phyloP scores from a whole-genome alignment of 2,113 vertebrate species.

The Paralichthys olivaceus region DNA sequence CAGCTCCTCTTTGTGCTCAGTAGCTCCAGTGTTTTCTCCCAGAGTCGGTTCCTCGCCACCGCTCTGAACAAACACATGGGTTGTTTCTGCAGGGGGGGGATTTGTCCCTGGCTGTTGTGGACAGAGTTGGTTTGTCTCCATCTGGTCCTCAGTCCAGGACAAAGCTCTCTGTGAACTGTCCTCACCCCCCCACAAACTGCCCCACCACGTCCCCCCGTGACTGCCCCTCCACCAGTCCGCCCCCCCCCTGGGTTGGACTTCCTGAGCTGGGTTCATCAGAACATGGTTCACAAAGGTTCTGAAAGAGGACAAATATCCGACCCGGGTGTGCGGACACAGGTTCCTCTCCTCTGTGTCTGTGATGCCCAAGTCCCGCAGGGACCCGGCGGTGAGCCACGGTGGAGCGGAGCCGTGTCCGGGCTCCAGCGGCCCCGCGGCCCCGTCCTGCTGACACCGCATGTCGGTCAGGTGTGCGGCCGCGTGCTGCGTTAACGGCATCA shows the following conservation, averaged over 20 bases:
- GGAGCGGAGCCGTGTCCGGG: background rate
- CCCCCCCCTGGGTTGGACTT: background rate
- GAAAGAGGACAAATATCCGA: constrained; percentile 14
- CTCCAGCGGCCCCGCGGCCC: constrained; percentile 7
- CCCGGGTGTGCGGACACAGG: constrained; percentile 17
- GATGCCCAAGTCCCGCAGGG: constrained; percentile 67
- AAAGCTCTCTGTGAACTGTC: constrained; percentile 22
- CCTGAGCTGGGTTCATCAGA: constrained; percentile 50
- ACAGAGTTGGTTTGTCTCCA: constrained; percentile 41
- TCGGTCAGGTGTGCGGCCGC: constrained; percentile 31
- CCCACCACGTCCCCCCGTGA: constrained; percentile 58
- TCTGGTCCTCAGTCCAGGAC: constrained; percentile 27
- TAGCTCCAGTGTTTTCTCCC: constrained; percentile 74
- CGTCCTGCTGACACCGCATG: constrained; percentile 52
- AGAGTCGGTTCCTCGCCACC: constrained; percentile 29
- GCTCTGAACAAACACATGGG: constrained; percentile 44
- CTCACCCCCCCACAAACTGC: constrained; percentile 55
- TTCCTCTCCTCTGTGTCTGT: constrained; percentile 5
- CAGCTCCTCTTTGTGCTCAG: constrained; percentile 57
- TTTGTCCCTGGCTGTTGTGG: constrained; percentile 40
- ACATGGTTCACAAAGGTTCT: constrained; percentile 61
- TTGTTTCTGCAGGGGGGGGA: constrained; percentile 22
- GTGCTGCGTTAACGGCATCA: constrained; percentile 43
- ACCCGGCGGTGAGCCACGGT: constrained; percentile 61
- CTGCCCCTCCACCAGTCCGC: constrained; percentile 5